phyloP scores from a whole-genome alignment of 2,888 invertebrate species.

The Gisinianus flammeolus region DNA sequence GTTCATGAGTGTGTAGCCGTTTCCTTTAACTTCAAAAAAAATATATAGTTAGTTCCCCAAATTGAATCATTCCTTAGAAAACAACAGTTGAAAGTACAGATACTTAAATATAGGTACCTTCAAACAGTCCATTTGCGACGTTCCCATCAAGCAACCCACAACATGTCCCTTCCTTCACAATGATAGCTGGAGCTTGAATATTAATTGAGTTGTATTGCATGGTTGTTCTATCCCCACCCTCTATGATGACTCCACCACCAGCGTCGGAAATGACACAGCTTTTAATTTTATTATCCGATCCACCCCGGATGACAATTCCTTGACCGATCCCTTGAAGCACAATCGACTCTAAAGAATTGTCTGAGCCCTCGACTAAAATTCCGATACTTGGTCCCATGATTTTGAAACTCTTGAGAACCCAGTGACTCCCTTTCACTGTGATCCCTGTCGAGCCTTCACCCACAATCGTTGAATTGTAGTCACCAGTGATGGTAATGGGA shows the following conservation, averaged over 20 bases:
- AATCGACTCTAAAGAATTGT: slow-evolving; percentile 48
- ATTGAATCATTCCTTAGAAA: no score
- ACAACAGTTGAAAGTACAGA: no score
- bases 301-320: slow-evolving; percentile 49
- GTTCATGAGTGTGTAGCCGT: slow-evolving; percentile 47
- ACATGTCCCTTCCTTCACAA: slow-evolving; percentile 50
- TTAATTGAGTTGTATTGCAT: slow-evolving; percentile 56
- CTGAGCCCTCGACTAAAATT: slow-evolving; percentile 51
- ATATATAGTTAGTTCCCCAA: no score
- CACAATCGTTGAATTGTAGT: slow-evolving; percentile 54
- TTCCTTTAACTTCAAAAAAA: slow-evolving; percentile 55
- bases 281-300: slow-evolving; percentile 50
- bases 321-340: slow-evolving; percentile 49
- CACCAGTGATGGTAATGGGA: slow-evolving; percentile 53
- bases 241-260: slow-evolving; percentile 53
- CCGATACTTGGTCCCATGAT: slow-evolving; percentile 53
- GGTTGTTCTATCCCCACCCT: slow-evolving; percentile 43
- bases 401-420: slow-evolving; percentile 54
- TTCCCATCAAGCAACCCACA: slow-evolving; percentile 54
- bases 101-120: no score
- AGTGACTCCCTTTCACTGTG: slow-evolving; percentile 51
- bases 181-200: slow-evolving; percentile 57
- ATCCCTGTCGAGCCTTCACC: slow-evolving; percentile 52
- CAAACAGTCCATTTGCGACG: slow-evolving; percentile 54
- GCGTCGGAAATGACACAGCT: slow-evolving; percentile 57